A percentile compares a stretch with the other conserved stretches of the same genome.
phyloP scores from a whole-genome alignment of 2,888 invertebrate genomes.

The Hemicrepidius hirtus region DNA sequence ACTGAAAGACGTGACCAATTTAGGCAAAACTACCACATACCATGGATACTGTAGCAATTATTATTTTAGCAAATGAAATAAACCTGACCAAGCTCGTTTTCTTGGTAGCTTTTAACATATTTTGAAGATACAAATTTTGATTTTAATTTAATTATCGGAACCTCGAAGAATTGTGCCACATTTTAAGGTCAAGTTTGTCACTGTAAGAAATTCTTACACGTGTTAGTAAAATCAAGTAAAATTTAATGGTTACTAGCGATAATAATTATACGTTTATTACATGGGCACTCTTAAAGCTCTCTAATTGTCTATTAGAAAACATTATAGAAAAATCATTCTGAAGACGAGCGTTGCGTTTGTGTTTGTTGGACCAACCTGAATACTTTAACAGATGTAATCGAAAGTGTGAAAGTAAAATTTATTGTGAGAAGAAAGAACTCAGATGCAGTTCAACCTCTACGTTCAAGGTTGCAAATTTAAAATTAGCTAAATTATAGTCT shows the following conservation, averaged over 20 bases:
- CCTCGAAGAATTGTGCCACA: no score
- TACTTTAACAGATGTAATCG: not conserved
- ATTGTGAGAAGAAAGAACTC: not conserved
- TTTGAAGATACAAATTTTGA: no score
- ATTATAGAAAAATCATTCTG: no score
- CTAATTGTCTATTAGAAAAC: no score
- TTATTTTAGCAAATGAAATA: not conserved
- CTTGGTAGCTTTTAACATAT: no score
- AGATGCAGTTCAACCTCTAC: not conserved
- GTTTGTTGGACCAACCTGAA: not conserved
- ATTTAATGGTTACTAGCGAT: no score
- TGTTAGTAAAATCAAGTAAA: no score
- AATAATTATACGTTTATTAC: no score
- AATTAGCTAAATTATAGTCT: not conserved
- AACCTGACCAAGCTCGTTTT: not conserved
- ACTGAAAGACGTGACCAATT: not conserved
- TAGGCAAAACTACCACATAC: conserved; percentile 5
- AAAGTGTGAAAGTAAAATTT: conserved; percentile 16
- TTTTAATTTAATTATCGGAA: no score
- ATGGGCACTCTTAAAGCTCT: no score
- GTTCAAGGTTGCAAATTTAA: conserved; percentile 1
- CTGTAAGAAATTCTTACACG: no score
- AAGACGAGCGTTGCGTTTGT: not conserved
- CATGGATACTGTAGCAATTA: not conserved
- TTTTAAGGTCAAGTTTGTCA: no score